Evolutionary conservation across 2,888 invertebrate genomes (phyloP).

Genomic region (Harpagoxenus sublaevis): DNA sequence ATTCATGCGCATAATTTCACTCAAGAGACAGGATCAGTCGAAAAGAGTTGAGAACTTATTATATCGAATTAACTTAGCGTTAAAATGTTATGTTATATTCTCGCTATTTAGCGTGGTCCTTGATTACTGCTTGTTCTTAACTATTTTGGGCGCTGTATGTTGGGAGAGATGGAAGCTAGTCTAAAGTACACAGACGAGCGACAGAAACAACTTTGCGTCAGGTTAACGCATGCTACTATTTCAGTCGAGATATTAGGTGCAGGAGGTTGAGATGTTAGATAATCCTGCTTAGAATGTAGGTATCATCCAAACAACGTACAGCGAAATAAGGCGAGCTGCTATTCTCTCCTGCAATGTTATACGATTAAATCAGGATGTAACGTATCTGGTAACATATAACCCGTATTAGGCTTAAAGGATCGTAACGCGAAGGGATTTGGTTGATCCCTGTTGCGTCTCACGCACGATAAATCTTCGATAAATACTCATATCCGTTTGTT

Average conservation of each 20-base stretch:
- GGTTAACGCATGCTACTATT: conserved; percentile 42
- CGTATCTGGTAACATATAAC: not conserved
- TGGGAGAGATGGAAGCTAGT: not conserved
- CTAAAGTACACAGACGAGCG: conserved; percentile 26
- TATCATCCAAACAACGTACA: not conserved
- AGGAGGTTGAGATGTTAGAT: conserved; percentile 26
- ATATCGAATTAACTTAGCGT: not conserved
- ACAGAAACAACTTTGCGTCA: conserved; percentile 32
- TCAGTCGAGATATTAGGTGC: conserved; percentile 18
- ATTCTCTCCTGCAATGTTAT: not conserved
- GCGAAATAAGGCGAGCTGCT: not conserved
- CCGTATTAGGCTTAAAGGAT: not conserved
- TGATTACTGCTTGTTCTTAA: conserved; percentile 20
- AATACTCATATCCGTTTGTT: not conserved
- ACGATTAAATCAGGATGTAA: not conserved
- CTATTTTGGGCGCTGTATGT: conserved; percentile 1
- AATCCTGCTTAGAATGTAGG: conserved; percentile 20
- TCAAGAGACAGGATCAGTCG: not conserved
- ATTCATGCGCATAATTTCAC: not conserved
- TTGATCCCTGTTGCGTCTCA: not conserved
- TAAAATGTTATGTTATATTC: conserved; percentile 11
- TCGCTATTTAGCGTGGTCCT: not conserved
- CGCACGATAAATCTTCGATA: conserved; percentile 3
- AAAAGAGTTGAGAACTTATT: not conserved
- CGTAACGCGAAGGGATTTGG: not conserved